Evolutionary conservation across 2,888 invertebrate genomes (phyloP), one percentile per base, ranked within the genome.

Genomic region (Tipula lateralis): DNA sequence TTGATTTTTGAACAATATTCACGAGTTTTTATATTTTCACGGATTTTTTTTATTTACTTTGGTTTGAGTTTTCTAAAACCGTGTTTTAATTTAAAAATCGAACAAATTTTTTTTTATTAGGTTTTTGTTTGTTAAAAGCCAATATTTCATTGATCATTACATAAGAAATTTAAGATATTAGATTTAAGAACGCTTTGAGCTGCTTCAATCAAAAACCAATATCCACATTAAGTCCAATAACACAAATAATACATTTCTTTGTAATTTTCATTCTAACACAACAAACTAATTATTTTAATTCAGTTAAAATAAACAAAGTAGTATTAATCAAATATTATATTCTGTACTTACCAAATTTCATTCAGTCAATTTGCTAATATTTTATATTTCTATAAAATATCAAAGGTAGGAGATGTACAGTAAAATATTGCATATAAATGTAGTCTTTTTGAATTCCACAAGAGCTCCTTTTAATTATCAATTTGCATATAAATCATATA

Each of bases 21-120:
- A 34, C 66, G 66, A 24, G 7, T 66, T 66, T 66, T 66, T 66
- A 66, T 66, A 66, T 66, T 24, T 66, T 24, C 66, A 66, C 66
- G 66, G 24, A 24, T 66, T 66, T 66, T 66, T 66, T 24, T 50
- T 50, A 5, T 50, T 50, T 50, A 66, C 66, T 66, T 66, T 66
- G 66, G 66, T 66, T 66, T 66, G 66, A 66, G 66, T 66, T 66
- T 66, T 66, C 66, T 66, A 66, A 66, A 66, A 66, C 9, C 66
- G 9, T 66, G 66, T 66, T 66, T 66, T 16, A 2, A 24, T 66
- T 66, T 66, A 66, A 66, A 66, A 24, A 24, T 66, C 66, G 66
- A 66, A 66, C 66, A 66, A 66, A 66, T 24, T 66, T 66, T 66
- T 50, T 66, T 66, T 66, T 66, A 24, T 66, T 24, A 66, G 66